Evolutionary conservation across 2,888 invertebrate genomes (phyloP).

Genomic region (Netelia virgata): DNA sequence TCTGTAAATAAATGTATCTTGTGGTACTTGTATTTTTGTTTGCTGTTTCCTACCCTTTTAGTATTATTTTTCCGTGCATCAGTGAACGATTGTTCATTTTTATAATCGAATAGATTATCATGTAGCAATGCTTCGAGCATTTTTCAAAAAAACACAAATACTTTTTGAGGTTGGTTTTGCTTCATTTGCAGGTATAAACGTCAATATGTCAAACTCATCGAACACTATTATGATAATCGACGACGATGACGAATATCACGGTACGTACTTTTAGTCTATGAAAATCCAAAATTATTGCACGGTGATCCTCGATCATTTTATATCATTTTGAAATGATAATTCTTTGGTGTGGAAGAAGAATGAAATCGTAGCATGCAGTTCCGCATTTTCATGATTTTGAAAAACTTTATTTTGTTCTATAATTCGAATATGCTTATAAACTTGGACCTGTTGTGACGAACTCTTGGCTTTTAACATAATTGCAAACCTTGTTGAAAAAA

Average conservation of each 20-base stretch:
- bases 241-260: slow-evolving; percentile 74
- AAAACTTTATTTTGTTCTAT: no score
- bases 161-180: slow-evolving; percentile 43
- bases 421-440: no score
- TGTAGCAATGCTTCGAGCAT: background rate
- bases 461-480: no score
- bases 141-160: background rate
- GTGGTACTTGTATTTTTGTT: background rate
- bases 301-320: no score
- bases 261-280: slow-evolving; percentile 69
- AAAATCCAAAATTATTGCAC: no score
- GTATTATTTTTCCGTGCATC: background rate
- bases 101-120: no score
- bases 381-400: no score
- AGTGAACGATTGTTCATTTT: background rate
- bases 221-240: slow-evolving; percentile 73
- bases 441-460: no score
- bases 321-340: slow-evolving; percentile 6
- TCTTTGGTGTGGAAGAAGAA: background rate
- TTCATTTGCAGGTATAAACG: background rate
- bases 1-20: background rate
- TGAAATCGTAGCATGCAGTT: no score
- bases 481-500: no score
- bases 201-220: slow-evolving; percentile 65
- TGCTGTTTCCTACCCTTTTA: background rate